Percentiles rank a stretch among this genome's conserved stretches.
These are phyloP conservation scores for Porphyrio hochstetteri DNA, from an alignment of 2,113 vertebrate species.

Conservation along the genomic window DNA sequence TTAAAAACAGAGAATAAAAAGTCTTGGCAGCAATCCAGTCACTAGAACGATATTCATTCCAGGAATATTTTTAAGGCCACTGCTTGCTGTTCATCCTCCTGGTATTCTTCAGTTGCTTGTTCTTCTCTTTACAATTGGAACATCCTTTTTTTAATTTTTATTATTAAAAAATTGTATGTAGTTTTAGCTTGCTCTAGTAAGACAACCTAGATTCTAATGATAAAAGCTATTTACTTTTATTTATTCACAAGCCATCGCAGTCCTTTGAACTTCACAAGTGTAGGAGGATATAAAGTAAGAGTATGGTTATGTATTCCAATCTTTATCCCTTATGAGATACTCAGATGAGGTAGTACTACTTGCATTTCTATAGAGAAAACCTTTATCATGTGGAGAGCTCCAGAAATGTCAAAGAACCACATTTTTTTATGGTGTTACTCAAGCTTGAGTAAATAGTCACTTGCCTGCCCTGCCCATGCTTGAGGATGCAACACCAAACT, in stretches of 20 bases:
- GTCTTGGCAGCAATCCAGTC: slow-evolving; percentile 71
- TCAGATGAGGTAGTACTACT: background rate
- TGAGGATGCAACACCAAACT: background rate
- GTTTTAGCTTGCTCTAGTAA: background rate
- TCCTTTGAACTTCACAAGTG: background rate
- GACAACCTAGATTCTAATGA: background rate
- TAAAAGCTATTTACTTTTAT: background rate
- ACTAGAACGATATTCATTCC: slow-evolving; percentile 70
- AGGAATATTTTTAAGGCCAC: slow-evolving; percentile 59
- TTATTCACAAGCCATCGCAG: background rate
- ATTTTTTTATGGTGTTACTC: background rate
- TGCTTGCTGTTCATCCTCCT: slow-evolving; percentile 41
- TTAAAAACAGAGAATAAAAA: slow-evolving; percentile 71
- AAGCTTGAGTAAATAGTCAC: background rate
- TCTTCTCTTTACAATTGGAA: slow-evolving; percentile 11
- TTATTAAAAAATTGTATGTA: background rate
- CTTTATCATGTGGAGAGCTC: background rate
- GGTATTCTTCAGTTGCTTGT: slow-evolving; percentile 37
- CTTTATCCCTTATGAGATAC: background rate
- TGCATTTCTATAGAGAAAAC: background rate
- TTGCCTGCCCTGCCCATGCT: background rate
- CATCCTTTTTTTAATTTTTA: background rate
- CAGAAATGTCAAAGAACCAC: background rate
- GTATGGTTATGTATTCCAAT: background rate
- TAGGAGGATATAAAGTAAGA: background rate